Conservation (phyloP, 1,140 invertebrate genomes). For the Cydia splendana region DNA sequence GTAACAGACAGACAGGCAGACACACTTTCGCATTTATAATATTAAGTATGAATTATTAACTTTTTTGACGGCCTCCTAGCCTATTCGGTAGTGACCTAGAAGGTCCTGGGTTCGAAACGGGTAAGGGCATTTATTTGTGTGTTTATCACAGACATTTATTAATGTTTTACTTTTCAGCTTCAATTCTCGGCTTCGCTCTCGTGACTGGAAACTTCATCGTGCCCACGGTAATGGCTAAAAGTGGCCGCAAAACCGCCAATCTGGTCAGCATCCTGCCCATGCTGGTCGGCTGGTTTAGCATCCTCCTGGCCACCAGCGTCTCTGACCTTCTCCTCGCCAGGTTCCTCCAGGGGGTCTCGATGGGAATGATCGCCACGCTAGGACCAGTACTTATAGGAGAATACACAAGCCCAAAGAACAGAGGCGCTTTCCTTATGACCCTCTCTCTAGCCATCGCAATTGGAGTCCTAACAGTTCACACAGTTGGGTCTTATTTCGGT, state of each 20-base stretch:
- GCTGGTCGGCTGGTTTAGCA: conserved; percentile 59
- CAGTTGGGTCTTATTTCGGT: conserved; percentile 43
- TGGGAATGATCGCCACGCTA: conserved; percentile 50
- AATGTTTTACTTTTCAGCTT: conserved; percentile 50
- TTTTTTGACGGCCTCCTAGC: too few species aligned
- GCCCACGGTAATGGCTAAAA: conserved; percentile 58
- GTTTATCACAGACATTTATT: too few species aligned
- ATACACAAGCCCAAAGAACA: conserved; percentile 52
- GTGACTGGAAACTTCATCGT: conserved; percentile 61
- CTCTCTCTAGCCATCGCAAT: conserved; percentile 46
- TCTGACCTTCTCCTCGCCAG: conserved; percentile 45
- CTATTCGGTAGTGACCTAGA: too few species aligned
- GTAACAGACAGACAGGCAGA: too few species aligned
- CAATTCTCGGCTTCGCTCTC: conserved; percentile 57
- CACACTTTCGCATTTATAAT: too few species aligned
- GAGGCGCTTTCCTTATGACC: conserved; percentile 52
- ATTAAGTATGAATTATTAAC: too few species aligned
- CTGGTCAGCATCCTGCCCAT: conserved; percentile 53
- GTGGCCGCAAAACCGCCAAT: conserved; percentile 61
- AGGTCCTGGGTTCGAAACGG: too few species aligned
- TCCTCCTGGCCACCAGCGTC: conserved; percentile 51
- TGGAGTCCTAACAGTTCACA: conserved; percentile 48
- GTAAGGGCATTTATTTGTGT: too few species aligned
- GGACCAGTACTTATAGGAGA: conserved; percentile 55
- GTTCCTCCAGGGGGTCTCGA: conserved; percentile 52